These are phyloP conservation scores for Patella pellucida DNA, from an alignment of 2,888 invertebrate species.

Conservation along the genomic window DNA sequence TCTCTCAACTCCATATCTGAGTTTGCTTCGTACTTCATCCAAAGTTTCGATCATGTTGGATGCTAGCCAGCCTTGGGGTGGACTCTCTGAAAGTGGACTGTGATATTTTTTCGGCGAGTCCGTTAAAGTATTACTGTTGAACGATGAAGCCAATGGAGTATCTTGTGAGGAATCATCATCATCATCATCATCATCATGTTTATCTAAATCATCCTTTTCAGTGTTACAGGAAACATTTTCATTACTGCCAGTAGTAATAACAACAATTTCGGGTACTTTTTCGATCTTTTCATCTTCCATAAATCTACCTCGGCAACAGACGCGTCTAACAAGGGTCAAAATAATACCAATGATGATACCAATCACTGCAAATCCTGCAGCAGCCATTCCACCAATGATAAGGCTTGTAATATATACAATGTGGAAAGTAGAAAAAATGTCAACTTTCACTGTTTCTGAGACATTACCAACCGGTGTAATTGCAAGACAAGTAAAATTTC, in stretches of 20 bases:
- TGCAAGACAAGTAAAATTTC: slow-evolving; percentile 56
- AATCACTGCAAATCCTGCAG: slow-evolving; percentile 40
- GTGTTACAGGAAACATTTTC: neutral
- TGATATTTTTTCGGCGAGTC: slow-evolving; percentile 48
- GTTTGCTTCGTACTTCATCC: slow-evolving; percentile 57
- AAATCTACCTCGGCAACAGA: neutral
- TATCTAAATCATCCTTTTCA: slow-evolving; percentile 32
- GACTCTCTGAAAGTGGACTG: slow-evolving; percentile 39
- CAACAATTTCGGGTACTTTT: slow-evolving; percentile 27
- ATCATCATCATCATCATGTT: slow-evolving; percentile 28
- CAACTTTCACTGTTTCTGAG: slow-evolving; percentile 39
- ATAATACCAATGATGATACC: slow-evolving; percentile 52
- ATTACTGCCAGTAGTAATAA: slow-evolving; percentile 17
- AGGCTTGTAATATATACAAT: slow-evolving; percentile 43
- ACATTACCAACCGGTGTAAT: slow-evolving; percentile 51
- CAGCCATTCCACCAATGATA: slow-evolving; percentile 45
- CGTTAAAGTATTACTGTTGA: slow-evolving; percentile 28
- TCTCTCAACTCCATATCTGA: slow-evolving; percentile 55
- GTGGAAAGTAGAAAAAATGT: slow-evolving; percentile 35
- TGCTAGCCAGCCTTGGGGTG: slow-evolving; percentile 38
- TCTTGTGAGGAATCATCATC: slow-evolving; percentile 39
- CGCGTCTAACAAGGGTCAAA: slow-evolving; percentile 32
- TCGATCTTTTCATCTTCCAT: slow-evolving; percentile 29
- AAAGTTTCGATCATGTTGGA: slow-evolving; percentile 56
- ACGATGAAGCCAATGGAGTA: slow-evolving; percentile 46